Base-by-base conservation (phyloP, 2,888 invertebrate species). In the Altica lythri region DNA sequence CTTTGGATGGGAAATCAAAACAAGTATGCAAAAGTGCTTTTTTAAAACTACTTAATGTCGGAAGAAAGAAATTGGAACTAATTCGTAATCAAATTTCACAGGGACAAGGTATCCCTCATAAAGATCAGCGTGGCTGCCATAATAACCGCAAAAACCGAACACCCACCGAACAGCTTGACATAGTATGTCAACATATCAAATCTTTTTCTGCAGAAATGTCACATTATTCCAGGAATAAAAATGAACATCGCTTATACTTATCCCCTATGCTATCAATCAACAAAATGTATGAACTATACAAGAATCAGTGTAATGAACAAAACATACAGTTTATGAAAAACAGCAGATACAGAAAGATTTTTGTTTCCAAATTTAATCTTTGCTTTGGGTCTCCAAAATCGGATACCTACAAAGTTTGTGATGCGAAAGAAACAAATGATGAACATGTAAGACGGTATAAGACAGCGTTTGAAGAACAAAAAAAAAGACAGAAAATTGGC, bases 71-170 rank as follows among this genome's bases (percentile, higher is more conserved):
- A 48, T 18, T 48, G 32, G 47, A 42, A 18, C 53, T 22, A 34
- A 53, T 42, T 48, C 53, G 42, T 42, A 48, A 53, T 48, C 53
- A 53, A 53, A 53, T 53, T 53, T 48, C 53, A 13, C 48, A 48
- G 34, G 48, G 53, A 34, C 38, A 37, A 47, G 45, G 22, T 47
- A n/a, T n/a, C n/a, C 51, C 51, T 19, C 30, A 25, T 48, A 53
- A 42, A 42, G 53, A 53, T 42, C 40, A 32, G 40, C 22, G 53
- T 22, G 53, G 53, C 30, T 35, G 48, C 34, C 29, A 30, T 30
- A 34, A 6, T 14, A 49, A 38, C 40, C 14, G 49, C 40, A 49
- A 40, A n/a, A 40, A 49, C 22, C 22, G 16, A 49, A 49, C 49
- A 42, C 49, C 40, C 40, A 49, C n/a, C 40, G 27, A 49, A 22